A percentile compares a stretch with the other conserved stretches of the same genome.
phyloP scores from a whole-genome alignment of 2,888 invertebrate species.

The Reticulitermes lucifugus region DNA sequence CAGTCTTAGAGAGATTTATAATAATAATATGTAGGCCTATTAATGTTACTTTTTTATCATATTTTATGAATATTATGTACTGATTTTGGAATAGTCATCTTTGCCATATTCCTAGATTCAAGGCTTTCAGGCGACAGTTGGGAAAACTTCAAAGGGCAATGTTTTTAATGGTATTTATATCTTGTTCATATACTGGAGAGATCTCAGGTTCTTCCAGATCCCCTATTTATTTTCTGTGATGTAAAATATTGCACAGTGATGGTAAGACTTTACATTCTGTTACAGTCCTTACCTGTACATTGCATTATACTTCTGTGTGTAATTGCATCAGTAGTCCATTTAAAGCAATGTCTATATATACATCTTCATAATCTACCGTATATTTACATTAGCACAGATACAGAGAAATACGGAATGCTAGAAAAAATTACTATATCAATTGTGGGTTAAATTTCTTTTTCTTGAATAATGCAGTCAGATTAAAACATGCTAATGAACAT shows the following conservation, averaged over 20 bases:
- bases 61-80: background rate
- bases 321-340: background rate
- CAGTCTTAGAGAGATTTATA: background rate
- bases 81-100: background rate
- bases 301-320: background rate
- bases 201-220: conserved; percentile 1
- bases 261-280: background rate
- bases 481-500: no score
- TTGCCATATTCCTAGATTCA: background rate
- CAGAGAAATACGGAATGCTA: background rate
- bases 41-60: background rate
- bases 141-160: background rate
- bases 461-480: no score
- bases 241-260: background rate
- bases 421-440: background rate
- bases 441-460: no score
- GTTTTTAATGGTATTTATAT: background rate
- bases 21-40: background rate
- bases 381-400: background rate
- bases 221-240: conserved; percentile 2
- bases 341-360: background rate
- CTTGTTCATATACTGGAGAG: background rate
- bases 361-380: background rate
- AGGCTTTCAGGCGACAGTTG: background rate
- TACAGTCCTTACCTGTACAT: background rate